Base-by-base conservation (phyloP, 1,140 invertebrate species). In the Antheraea pernyi region DNA sequence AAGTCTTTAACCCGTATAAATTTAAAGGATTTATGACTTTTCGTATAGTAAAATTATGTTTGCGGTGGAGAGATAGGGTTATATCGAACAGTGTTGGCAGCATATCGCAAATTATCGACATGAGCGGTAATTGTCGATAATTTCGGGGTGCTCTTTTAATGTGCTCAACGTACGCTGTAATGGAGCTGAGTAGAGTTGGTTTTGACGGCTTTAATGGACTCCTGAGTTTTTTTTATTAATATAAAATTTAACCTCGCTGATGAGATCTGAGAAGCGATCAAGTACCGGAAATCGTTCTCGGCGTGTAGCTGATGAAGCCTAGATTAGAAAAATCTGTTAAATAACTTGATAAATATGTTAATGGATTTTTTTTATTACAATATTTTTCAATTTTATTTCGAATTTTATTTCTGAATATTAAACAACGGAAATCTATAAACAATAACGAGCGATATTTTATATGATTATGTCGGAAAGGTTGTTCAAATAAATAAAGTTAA, bases 51-150 rank as follows among this genome's bases (percentile, higher is more conserved):
- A 53, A 6, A 6, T 53, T 53, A 36, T 9, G 9, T 61, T 61
- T 22, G 9, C 19, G 22, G 6, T 9, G 5, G 60, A 61, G 30
- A 61, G 60, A 61, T 61, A 61, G 60, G 60, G 60, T 30, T 61
- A 61, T 63, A 67, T 59, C 46, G 61, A 18, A 58, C 76, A 69
- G 79, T 80, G 85, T 87, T 84, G 80, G 74, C 80, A 80, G 80
- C 82, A 82, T 83, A 70, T 80, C 78, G 80, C 83, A 85, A 88
- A 89, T 91, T 91, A 86, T 82, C 80, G 63, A 82, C 73, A 83
- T 82, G 82, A 85, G 79, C 77, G 79, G 82, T 89, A 88, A 91
- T 91, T 84, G 81, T 82, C 65, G 69, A 71, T 78, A 81, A 82
- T 82, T 75, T 78, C 67, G 73, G 81, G 70, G 69, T 75, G 63